Conservation (phyloP, 2,113 vertebrate genomes). For the Coturnix japonica region DNA sequence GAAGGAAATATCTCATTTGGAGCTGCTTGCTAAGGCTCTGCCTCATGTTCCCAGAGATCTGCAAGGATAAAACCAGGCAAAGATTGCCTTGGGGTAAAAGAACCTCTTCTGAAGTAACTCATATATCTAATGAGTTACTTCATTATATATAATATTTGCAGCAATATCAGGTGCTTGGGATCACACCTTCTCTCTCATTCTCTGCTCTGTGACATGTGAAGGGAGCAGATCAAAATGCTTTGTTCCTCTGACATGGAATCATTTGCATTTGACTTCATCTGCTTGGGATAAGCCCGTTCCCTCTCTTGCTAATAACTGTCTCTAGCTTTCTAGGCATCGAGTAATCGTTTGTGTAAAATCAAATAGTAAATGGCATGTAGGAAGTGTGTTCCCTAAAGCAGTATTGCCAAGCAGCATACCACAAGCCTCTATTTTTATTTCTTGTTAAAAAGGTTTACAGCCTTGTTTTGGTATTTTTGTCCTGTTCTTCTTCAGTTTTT, state of each 20-base stretch:
- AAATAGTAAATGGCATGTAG: not conserved
- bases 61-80: not conserved
- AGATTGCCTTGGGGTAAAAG: not conserved
- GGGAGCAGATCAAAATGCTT: fast-evolving
- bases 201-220: not conserved
- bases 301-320: not conserved
- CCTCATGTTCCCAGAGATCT: not conserved
- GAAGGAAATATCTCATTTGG: not conserved
- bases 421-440: not conserved
- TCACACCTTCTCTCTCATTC: not conserved
- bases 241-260: not conserved
- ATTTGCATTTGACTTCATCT: not conserved
- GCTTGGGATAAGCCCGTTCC: not conserved
- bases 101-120: not conserved
- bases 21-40: not conserved
- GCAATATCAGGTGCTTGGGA: not conserved
- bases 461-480: not conserved
- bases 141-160: not conserved
- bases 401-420: not conserved
- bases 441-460: not conserved
- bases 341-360: not conserved
- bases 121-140: too few relatives aligned
- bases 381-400: not conserved
- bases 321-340: not conserved
- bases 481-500: not conserved